Evolutionary conservation across 2,888 invertebrate species (phyloP).

Genomic region (Caenorhabditis macrosperma): DNA sequence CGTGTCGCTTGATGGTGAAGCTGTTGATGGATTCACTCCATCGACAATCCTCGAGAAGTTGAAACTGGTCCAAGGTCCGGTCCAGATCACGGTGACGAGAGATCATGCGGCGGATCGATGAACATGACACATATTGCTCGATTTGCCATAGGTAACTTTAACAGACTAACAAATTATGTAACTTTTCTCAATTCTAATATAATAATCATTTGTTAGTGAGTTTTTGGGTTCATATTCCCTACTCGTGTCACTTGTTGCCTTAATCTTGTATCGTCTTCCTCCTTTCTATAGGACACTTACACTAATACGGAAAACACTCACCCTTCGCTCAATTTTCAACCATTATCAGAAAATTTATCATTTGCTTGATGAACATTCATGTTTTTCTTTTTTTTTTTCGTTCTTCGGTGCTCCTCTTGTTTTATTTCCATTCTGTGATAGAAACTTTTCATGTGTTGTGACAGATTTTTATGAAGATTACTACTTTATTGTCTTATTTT

Average conservation of each 20-base stretch:
- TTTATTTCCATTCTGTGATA: slow-evolving; percentile 49
- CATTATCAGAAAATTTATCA: slow-evolving; percentile 9
- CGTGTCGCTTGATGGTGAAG: slow-evolving; percentile 72
- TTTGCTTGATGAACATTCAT: slow-evolving; percentile 31
- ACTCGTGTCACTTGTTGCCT: slow-evolving; percentile 43
- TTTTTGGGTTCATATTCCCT: slow-evolving; percentile 14
- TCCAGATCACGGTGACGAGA: slow-evolving; percentile 71
- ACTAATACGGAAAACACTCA: slow-evolving; percentile 31
- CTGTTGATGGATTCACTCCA: slow-evolving; percentile 73
- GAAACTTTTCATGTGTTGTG: slow-evolving; percentile 37
- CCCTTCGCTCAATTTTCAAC: slow-evolving; percentile 32
- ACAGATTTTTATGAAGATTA: slow-evolving; percentile 45
- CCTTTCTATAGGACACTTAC: slow-evolving; percentile 37
- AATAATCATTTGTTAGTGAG: slow-evolving; percentile 5
- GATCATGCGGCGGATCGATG: slow-evolving; percentile 39
- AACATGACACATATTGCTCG: slow-evolving; percentile 25
- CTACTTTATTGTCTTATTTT: not conserved
- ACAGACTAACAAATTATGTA: not conserved
- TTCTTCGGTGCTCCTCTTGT: slow-evolving; percentile 44
- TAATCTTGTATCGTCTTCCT: slow-evolving; percentile 15
- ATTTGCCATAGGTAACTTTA: not conserved
- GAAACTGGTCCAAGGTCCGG: slow-evolving; percentile 71
- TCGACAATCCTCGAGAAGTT: slow-evolving; percentile 77
- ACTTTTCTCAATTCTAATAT: slow-evolving; percentile 3
- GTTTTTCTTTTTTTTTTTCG: slow-evolving; percentile 8